Evolutionary conservation across 2,888 invertebrate species (phyloP).

Genomic region (Neria commutata): DNA sequence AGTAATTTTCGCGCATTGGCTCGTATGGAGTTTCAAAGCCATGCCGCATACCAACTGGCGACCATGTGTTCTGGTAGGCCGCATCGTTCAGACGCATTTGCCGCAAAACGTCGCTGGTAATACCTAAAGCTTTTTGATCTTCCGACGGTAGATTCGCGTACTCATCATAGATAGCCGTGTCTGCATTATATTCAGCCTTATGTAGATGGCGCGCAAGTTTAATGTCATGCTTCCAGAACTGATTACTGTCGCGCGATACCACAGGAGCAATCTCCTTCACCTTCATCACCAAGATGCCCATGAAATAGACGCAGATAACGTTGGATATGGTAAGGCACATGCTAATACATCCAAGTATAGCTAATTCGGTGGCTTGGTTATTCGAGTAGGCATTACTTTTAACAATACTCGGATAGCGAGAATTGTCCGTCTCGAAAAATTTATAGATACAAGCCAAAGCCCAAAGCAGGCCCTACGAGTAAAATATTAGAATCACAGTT

Average conservation of each 20-base stretch:
- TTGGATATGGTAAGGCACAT: constrained; percentile 76
- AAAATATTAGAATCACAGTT: constrained; percentile 27
- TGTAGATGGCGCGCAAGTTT: constrained; percentile 68
- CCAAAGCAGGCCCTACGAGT: constrained; percentile 69
- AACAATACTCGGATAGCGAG: constrained; percentile 60
- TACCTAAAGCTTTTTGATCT: constrained; percentile 42
- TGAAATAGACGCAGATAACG: constrained; percentile 73
- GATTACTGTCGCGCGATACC: constrained; percentile 61
- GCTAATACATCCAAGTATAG: constrained; percentile 71
- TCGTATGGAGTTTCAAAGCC: constrained; percentile 31
- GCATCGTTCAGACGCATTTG: constrained; percentile 40
- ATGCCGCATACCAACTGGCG: constrained; percentile 46
- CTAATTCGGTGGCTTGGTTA: constrained; percentile 68
- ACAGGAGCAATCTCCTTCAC: constrained; percentile 71
- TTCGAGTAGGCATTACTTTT: constrained; percentile 66
- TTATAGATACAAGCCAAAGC: constrained; percentile 67
- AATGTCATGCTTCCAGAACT: constrained; percentile 71
- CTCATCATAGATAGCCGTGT: constrained; percentile 55
- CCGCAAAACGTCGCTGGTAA: constrained; percentile 42
- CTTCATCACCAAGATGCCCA: constrained; percentile 75
- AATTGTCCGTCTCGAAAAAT: constrained; percentile 62
- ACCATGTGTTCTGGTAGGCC: constrained; percentile 57
- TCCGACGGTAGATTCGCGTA: constrained; percentile 46
- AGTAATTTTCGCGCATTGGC: constrained; percentile 32
- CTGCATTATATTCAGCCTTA: constrained; percentile 58